Conservation (phyloP, 2,797 vertebrate genomes). For the Anas acuta region DNA sequence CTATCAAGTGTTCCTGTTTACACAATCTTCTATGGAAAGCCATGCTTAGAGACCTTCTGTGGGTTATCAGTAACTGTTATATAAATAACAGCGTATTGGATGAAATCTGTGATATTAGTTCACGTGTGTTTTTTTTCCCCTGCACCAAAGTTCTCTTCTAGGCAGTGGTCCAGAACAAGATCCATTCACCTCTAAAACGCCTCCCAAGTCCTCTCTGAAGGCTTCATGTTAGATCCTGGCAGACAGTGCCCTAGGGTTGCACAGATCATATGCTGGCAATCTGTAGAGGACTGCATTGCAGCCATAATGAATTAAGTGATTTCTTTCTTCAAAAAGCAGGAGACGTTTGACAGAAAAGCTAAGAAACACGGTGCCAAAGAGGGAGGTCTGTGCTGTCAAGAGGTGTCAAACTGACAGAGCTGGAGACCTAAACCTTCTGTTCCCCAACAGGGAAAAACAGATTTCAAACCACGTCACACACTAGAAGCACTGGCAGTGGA, state of each 20-base stretch:
- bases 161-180: slow-evolving; percentile 1
- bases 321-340: slow-evolving; percentile 44
- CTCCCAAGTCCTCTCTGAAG: background rate
- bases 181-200: slow-evolving; percentile 15
- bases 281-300: slow-evolving; percentile 20
- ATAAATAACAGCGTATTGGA: slow-evolving; percentile 36
- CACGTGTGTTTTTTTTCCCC: background rate
- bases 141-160: background rate
- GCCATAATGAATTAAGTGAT: slow-evolving; percentile 40
- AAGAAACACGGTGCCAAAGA: slow-evolving; percentile 35
- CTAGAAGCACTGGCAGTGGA: slow-evolving; percentile 43
- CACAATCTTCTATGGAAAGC: background rate
- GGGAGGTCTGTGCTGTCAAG: slow-evolving; percentile 60
- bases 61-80: slow-evolving; percentile 36
- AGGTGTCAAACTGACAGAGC: slow-evolving; percentile 57
- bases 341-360: slow-evolving; percentile 47
- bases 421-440: slow-evolving; percentile 65
- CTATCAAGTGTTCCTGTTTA: slow-evolving; percentile 56
- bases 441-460: slow-evolving; percentile 45
- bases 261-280: background rate
- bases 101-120: slow-evolving; percentile 16
- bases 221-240: background rate
- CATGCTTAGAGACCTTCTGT: slow-evolving; percentile 21
- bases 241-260: background rate
- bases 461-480: slow-evolving; percentile 51